Evolutionary conservation across 2,797 vertebrate species (phyloP), one percentile per base, ranked within the genome.

Genomic region (Centropyge bicolor): DNA sequence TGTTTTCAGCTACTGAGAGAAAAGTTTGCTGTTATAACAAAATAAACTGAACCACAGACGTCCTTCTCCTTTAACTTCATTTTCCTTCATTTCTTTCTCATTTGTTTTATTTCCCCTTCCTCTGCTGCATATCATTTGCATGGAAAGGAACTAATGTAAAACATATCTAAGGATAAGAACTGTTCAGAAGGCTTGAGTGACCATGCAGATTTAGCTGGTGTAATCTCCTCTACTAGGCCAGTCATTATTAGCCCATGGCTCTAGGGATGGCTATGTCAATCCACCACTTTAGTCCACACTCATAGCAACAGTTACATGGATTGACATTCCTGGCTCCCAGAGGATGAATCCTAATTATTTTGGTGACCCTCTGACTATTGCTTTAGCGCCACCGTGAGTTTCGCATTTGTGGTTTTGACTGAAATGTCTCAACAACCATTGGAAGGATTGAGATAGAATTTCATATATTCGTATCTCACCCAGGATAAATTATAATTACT

Each of bases 1-100:
- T 55, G 10, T 48, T 67, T 64, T 59, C 64, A 64, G 40, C 36
- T 59, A 19, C 41, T 74, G 27, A 76, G 45, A 71, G 49, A 54
- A 22, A 48, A 62, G 11, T 52, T 61, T 36, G 65, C 12, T 64
- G n/a, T 64, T 35, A 10, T 22, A 66, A 48, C 11, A 68, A 59
- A 56, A 65, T 19, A 48, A 22, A 35, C 19, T 10, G 4, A 49
- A 64, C 1, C 14, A 72, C 45, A 48, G 6, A 51, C 5, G 0
- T 22, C 17, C 6, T 8, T 27, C 8, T 8, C 10, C 27, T 8
- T 43, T 19, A 14, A 13, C 24, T 55, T 31, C 19, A 52, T 48
- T 20, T 38, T 51, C 27, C 45, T 2, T 10, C 36, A 10, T 49
- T 31, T 31, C 27, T 31, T 31, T 20, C 4, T 48, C 19, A 2